Base-by-base conservation (phyloP, 2,888 invertebrate species). In the Elysia crispata region DNA sequence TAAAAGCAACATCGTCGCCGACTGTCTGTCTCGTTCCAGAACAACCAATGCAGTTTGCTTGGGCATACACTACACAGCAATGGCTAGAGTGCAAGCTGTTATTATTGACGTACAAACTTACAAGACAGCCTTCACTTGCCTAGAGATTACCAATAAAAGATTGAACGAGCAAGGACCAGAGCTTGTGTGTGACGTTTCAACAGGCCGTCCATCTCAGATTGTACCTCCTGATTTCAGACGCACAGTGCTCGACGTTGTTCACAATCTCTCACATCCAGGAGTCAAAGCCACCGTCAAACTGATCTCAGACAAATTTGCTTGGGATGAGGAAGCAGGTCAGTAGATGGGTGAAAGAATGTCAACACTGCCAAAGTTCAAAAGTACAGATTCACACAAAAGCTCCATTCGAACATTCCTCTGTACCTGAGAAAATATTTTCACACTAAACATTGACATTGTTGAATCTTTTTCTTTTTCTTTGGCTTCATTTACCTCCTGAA, bases 221-320 rank as follows among this genome's bases (percentile, higher is more conserved):
- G 75, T 75, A 60, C 30, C 75, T 18, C 62, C 75, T 30, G 75
- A 62, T 60, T 75, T 75, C 62, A 57, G 62, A 75, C 62, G 75
- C n/a, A n/a, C 62, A 57, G 57, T 75, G 20, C 60, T 75, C 20
- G 75, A 75, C 15, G 62, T 60, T 73, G 23, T 73, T 23, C 73
- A 73, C 54, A 73, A 49, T n/a, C 62, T 75, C 1, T 60, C 62
- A 33, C 75, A 50, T 60, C 75, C 57, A 30, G 57, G 75, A 20
- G 62, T 31, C 18, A 62, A 75, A 31, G 57, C 75, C 75, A 75
- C 75, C 23, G 75, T 57, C 62, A 75, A 60, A n/a, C 60, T 75
- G 1, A 60, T 75, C 31, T 33, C 60, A 15, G 30, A 75, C 3
- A 75, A 75, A 75, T 75, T 62, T 60, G 31, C 60, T 33, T 57